Conservation (phyloP, 2,888 invertebrate species). For the Axea sp. region DNA sequence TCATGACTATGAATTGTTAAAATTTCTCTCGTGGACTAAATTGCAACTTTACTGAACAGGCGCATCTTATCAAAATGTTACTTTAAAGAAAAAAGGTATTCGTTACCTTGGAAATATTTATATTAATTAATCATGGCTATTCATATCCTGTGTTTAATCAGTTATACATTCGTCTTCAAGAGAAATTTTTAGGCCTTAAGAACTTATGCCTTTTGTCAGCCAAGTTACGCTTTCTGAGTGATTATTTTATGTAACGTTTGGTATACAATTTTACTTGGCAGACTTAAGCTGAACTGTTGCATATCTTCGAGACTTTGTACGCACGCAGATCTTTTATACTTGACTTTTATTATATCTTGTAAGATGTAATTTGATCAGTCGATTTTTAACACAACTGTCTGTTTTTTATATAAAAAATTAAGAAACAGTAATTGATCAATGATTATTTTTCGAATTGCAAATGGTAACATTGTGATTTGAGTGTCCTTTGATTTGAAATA, state of each 20-base stretch:
- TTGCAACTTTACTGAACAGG: too few species aligned
- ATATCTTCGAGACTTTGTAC: conserved; percentile 45
- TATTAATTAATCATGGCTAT: too few species aligned
- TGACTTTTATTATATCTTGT: conserved; percentile 43
- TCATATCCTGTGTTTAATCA: too few species aligned
- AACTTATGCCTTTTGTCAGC: conserved; percentile 26
- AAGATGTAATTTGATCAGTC: conserved; percentile 24
- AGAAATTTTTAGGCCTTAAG: conserved; percentile 3
- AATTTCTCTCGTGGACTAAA: conserved; percentile 19
- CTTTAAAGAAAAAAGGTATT: too few species aligned
- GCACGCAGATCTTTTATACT: conserved; percentile 37
- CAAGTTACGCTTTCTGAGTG: conserved; percentile 1
- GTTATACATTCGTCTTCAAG: conserved; percentile 1
- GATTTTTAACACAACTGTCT: conserved; percentile 15
- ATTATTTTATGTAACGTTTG: neutral
- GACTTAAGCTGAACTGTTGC: conserved; percentile 8
- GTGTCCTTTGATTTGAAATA: neutral
- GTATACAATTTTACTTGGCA: conserved; percentile 14
- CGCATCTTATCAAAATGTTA: too few species aligned
- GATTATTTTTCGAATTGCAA: conserved; percentile 37
- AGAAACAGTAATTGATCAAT: conserved; percentile 8
- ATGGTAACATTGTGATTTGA: conserved; percentile 20
- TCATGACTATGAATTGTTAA: too few species aligned
- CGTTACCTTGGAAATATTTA: too few species aligned
- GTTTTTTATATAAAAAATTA: conserved; percentile 26